These are phyloP conservation scores for Zaprionus lachaisei DNA, from an alignment of 1,140 invertebrate species.

Conservation along the genomic window DNA sequence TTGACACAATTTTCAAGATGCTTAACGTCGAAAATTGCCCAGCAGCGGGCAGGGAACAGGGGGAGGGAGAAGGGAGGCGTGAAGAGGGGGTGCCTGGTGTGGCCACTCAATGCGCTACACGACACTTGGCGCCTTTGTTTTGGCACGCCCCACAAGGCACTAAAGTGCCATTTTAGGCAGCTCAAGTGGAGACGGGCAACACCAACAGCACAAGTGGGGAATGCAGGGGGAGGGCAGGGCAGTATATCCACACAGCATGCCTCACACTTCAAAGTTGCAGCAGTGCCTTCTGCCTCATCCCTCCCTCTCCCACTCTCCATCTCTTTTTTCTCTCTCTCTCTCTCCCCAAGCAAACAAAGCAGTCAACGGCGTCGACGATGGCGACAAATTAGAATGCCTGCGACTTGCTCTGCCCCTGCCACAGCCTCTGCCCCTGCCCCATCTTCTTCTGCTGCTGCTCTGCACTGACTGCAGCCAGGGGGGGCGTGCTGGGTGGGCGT, in stretches of 20 bases:
- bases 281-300: not conserved
- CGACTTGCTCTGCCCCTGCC: slow-evolving; percentile 16
- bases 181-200: slow-evolving; percentile 65
- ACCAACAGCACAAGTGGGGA: slow-evolving; percentile 31
- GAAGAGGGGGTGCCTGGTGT: slow-evolving; percentile 43
- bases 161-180: slow-evolving; percentile 84
- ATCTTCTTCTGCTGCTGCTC: not conserved
- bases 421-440: not conserved
- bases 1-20: slow-evolving; percentile 83
- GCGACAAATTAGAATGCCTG: slow-evolving; percentile 78
- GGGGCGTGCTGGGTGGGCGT: slow-evolving; percentile 44
- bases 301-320: not conserved
- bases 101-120: slow-evolving; percentile 70
- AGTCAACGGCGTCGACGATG: slow-evolving; percentile 46
- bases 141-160: slow-evolving; percentile 82
- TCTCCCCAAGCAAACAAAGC: slow-evolving; percentile 25
- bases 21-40: slow-evolving; percentile 70
- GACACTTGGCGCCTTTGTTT: slow-evolving; percentile 80
- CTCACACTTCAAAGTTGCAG: slow-evolving; percentile 70
- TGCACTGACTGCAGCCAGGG: slow-evolving; percentile 30
- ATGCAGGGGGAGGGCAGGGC: not conserved
- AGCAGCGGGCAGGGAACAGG: slow-evolving; percentile 8
- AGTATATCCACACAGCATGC: slow-evolving; percentile 5
- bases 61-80: not conserved
- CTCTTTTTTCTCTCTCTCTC: not conserved